Evolutionary conservation across 2,113 vertebrate species (phyloP).

Genomic region (Tachysurus fulvidraco): DNA sequence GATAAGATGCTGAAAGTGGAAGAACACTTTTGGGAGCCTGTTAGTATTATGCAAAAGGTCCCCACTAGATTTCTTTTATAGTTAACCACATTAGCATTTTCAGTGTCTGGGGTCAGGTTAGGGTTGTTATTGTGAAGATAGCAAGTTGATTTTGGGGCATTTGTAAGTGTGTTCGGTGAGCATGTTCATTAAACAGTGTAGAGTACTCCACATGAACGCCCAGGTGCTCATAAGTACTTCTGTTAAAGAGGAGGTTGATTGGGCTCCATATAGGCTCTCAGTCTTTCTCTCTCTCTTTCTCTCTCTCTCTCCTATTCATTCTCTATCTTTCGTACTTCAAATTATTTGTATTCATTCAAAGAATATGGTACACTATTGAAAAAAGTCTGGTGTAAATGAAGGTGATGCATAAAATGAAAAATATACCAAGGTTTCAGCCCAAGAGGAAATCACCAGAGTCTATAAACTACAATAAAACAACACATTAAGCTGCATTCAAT

Average conservation of each 20-base stretch:
- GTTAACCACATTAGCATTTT: slow-evolving; percentile 24
- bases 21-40: not conserved
- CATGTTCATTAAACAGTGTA: slow-evolving; percentile 13
- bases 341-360: not conserved
- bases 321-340: slow-evolving; percentile 7
- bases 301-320: not conserved
- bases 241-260: slow-evolving; percentile 11
- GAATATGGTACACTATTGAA: not conserved
- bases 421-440: not conserved
- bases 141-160: slow-evolving; percentile 8
- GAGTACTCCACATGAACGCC: slow-evolving; percentile 16
- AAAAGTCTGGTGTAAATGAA: not conserved
- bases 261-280: slow-evolving; percentile 1
- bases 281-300: not conserved
- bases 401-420: not conserved
- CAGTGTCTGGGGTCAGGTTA: slow-evolving; percentile 5
- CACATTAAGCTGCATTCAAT: not conserved
- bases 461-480: not conserved
- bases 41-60: slow-evolving; percentile 10
- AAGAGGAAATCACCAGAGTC: not conserved
- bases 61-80: not conserved
- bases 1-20: not conserved
- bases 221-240: slow-evolving; percentile 18
- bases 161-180: not conserved
- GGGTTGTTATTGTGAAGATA: slow-evolving; percentile 11